Conservation (phyloP, 1,140 invertebrate species). For the Apis mellifera region Amel_HAv3.1 CM009933.2:10010501-10011000, state of each 20-base stretch:
- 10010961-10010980: no score
- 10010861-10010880: no score
- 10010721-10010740: conserved; percentile 66
- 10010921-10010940: no score
- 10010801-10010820: conserved; percentile 57
- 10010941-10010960: no score
- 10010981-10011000: no score
- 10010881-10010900: no score
- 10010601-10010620: conserved; percentile 52
- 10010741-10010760: conserved; percentile 65
- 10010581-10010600: conserved; percentile 8
- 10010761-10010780: conserved; percentile 55
- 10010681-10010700: no score
- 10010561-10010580: conserved; percentile 58
- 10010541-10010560: conserved; percentile 68
- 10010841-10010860: no score
- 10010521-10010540: conserved; percentile 64
- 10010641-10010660: not conserved
- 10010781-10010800: conserved; percentile 65
- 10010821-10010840: not conserved
- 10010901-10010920: no score
- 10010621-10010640: conserved; percentile 44
- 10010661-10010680: no score
- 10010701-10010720: conserved; percentile 23
- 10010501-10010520: conserved; percentile 65